These are phyloP conservation scores for Platycnemis pennipes DNA, from an alignment of 2,888 invertebrate genomes.

Conservation along the genomic window DNA sequence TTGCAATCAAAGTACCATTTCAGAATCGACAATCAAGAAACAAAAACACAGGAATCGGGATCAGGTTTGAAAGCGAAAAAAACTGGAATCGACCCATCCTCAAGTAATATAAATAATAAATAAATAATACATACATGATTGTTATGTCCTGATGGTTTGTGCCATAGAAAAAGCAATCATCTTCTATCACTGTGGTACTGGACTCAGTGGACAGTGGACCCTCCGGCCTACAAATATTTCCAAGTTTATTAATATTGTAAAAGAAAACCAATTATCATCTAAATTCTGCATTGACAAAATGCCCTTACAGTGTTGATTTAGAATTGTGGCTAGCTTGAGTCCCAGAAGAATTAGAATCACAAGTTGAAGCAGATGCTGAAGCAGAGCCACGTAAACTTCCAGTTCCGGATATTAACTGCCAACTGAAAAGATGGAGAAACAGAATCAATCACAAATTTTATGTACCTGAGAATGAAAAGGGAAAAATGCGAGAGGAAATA, in stretches of 20 bases:
- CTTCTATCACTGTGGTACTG: slow-evolving; percentile 79
- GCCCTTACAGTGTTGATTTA: slow-evolving; percentile 72
- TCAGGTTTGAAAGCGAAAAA: too few relatives aligned
- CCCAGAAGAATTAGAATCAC: slow-evolving; percentile 74
- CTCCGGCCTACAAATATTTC: slow-evolving; percentile 74
- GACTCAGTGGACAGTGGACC: slow-evolving; percentile 78
- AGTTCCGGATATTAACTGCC: slow-evolving; percentile 86
- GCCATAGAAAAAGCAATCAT: slow-evolving; percentile 76
- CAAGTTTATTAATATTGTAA: slow-evolving; percentile 70
- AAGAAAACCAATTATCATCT: slow-evolving; percentile 53
- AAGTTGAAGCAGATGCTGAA: slow-evolving; percentile 74
- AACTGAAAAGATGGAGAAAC: slow-evolving; percentile 78
- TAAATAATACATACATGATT: slow-evolving; percentile 74
- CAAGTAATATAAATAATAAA: too few relatives aligned
- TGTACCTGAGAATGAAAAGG: slow-evolving; percentile 20
- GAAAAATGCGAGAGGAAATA: neutral
- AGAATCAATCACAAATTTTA: neutral
- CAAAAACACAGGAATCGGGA: too few relatives aligned
- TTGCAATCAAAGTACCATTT: too few relatives aligned
- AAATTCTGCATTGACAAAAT: neutral
- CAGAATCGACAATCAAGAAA: too few relatives aligned
- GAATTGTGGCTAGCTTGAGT: slow-evolving; percentile 74
- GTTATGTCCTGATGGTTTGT: slow-evolving; percentile 74
- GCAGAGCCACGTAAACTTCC: slow-evolving; percentile 83
- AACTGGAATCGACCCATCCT: too few relatives aligned